These are phyloP conservation scores for Phalacrocorax pelagicus DNA, from an alignment of 2,113 vertebrate genomes.

Conservation along the genomic window DNA sequence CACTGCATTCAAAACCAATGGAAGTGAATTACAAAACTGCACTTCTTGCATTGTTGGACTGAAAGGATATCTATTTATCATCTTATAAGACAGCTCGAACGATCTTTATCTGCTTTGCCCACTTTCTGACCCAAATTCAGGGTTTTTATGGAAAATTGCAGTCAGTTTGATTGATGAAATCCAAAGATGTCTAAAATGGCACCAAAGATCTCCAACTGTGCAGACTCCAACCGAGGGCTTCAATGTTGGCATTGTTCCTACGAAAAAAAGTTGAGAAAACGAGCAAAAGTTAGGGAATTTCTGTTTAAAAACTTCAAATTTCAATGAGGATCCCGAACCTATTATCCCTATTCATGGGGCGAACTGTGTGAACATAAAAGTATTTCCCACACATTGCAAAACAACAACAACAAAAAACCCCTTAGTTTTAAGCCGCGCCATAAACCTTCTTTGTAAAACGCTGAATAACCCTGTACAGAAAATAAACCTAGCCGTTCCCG, in stretches of 20 bases:
- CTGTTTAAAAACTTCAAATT: slow-evolving; percentile 88
- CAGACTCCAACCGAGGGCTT: slow-evolving; percentile 94
- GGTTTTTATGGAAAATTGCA: slow-evolving; percentile 99
- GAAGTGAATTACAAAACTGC: slow-evolving; percentile 81
- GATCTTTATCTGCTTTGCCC: slow-evolving; percentile 97
- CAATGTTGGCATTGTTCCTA: slow-evolving; percentile 98
- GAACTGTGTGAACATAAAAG: slow-evolving; percentile 89
- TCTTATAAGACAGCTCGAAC: slow-evolving; percentile 95
- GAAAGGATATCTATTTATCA: slow-evolving; percentile 99
- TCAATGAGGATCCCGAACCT: slow-evolving; percentile 79
- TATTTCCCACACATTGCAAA: slow-evolving; percentile 86
- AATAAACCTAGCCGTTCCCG: slow-evolving; percentile 18
- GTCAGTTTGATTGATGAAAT: slow-evolving; percentile 99
- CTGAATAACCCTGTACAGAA: slow-evolving; percentile 68
- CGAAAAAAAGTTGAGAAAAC: slow-evolving; percentile 93
- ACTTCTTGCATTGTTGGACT: slow-evolving; percentile 88
- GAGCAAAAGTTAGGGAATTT: slow-evolving; percentile 94
- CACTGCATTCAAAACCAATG: slow-evolving; percentile 81
- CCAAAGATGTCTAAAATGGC: slow-evolving; percentile 99
- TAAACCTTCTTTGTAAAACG: slow-evolving; percentile 75
- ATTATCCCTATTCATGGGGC: slow-evolving; percentile 90
- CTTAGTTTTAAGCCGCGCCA: slow-evolving; percentile 63
- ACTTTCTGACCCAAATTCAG: slow-evolving; percentile 98
- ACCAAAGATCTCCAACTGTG: slow-evolving; percentile 98
- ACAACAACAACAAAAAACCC: slow-evolving; percentile 76